Base-by-base conservation (phyloP, 2,888 invertebrate species). In the Aelia acuminata region DNA sequence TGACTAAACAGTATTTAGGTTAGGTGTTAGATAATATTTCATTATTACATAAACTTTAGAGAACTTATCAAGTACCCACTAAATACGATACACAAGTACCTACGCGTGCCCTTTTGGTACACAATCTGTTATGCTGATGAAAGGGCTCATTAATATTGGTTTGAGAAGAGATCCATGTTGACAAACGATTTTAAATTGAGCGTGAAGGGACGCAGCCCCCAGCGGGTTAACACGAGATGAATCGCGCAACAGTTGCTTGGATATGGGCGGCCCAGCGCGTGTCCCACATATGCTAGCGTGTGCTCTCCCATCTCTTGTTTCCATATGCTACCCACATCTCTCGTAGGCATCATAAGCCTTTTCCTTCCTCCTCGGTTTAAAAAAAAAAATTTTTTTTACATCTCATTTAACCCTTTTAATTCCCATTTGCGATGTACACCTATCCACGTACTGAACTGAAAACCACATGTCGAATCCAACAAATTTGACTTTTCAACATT, bases 201-300 rank as follows among this genome's bases (percentile, higher is more conserved):
- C 63, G 63, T 70, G 63, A 70, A 70, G 35, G 18, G 63, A 0
- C 7, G n/a, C 31, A 31, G 5, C 18, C 31, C 63, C 2, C 5
- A 1, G 31, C 31, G 63, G n/a, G n/a, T n/a, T n/a, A n/a, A n/a
- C n/a, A n/a, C 13, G 39, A 80, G 80, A 80, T 43, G 80, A 80
- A 80, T 80, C 43, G 80, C 13, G 80, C 87, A 87, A 87, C 87
- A 63, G 87, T 87, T 87, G 87, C 87, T 4, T 39, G 70, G 53
- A 85, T 85, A 85, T 49, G 85, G 85, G 85, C 53, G 31, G 15
- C 7, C n/a, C 39, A 4, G 48, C 87, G 87, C 87, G 87, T 87
- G 87, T 87, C 87, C 87, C 87, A 70, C 87, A 87, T 87, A 43
- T 50, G 50, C 10, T 47, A 43, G 80, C 80, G 43, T 80, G 43